Evolutionary conservation across 2,888 invertebrate species (phyloP).

Genomic region (Syritta pipiens): DNA sequence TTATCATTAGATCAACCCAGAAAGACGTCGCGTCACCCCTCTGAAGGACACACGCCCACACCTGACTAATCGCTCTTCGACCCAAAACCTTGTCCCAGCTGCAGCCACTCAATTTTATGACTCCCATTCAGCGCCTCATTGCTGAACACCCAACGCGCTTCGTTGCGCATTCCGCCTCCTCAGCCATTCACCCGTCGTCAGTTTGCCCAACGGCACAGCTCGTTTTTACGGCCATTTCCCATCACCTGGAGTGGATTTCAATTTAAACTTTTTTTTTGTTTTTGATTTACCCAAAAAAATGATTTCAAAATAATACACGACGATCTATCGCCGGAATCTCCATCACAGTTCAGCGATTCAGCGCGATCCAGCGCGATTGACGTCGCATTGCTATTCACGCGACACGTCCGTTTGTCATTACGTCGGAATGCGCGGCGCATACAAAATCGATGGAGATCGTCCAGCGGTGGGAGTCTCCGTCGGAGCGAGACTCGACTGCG

Average conservation of each 20-base stretch:
- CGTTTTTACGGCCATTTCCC: constrained; percentile 33
- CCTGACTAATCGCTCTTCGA: too few relatives aligned
- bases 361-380: too few relatives aligned
- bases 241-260: constrained; percentile 17
- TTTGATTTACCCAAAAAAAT: constrained; percentile 20
- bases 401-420: constrained; percentile 64
- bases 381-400: constrained; percentile 53
- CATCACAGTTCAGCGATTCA: too few relatives aligned
- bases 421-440: constrained; percentile 37
- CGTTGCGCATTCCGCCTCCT: constrained; percentile 13
- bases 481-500: too few relatives aligned
- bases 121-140: background rate
- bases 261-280: constrained; percentile 28
- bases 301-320: constrained; percentile 56
- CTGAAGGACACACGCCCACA: too few relatives aligned
- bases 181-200: constrained; percentile 37
- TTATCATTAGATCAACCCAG: too few relatives aligned
- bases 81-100: too few relatives aligned
- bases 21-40: too few relatives aligned
- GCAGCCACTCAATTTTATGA: too few relatives aligned
- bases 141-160: background rate
- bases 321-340: constrained; percentile 2
- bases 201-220: constrained; percentile 35
- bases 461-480: background rate
- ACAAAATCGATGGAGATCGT: constrained; percentile 6